A percentile compares a stretch with the other conserved stretches of the same genome.
Evolutionary conservation across 1,140 invertebrate genomes (phyloP).

Genomic region (Drosophila varians): DNA sequence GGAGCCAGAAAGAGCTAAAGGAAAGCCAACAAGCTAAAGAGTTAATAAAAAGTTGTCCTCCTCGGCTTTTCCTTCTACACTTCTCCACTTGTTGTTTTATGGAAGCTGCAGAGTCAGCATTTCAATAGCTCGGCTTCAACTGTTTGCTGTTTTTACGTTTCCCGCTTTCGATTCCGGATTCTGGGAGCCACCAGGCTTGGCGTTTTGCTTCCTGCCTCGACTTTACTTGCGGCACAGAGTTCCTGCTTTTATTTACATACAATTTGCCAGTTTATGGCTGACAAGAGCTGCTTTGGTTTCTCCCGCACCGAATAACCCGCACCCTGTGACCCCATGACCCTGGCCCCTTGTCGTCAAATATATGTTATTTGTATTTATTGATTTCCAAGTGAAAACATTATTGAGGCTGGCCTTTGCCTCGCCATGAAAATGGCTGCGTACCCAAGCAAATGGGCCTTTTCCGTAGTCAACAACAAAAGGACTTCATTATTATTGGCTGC

Average conservation of each 20-base stretch:
- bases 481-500: conserved; percentile 80
- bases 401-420: conserved; percentile 60
- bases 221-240: conserved; percentile 55
- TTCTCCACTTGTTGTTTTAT: conserved; percentile 44
- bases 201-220: background rate
- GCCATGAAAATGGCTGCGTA: conserved; percentile 41
- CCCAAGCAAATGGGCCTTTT: conserved; percentile 56
- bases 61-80: background rate
- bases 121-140: conserved; percentile 38
- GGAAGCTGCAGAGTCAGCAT: conserved; percentile 59
- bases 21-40: conserved; percentile 45
- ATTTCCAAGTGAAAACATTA: conserved; percentile 81
- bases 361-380: conserved; percentile 81
- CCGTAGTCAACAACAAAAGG: conserved; percentile 62
- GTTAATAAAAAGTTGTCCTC: conserved; percentile 68
- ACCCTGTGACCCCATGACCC: background rate
- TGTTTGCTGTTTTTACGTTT: conserved; percentile 35
- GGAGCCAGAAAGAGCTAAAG: background rate
- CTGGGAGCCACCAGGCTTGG: background rate
- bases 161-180: background rate
- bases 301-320: background rate
- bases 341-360: conserved; percentile 29
- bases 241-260: conserved; percentile 76
- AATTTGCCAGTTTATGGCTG: conserved; percentile 74
- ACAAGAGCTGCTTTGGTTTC: conserved; percentile 45